Conservation (phyloP, 1,140 invertebrate genomes). For the Phenacoccus solenopsis region DNA sequence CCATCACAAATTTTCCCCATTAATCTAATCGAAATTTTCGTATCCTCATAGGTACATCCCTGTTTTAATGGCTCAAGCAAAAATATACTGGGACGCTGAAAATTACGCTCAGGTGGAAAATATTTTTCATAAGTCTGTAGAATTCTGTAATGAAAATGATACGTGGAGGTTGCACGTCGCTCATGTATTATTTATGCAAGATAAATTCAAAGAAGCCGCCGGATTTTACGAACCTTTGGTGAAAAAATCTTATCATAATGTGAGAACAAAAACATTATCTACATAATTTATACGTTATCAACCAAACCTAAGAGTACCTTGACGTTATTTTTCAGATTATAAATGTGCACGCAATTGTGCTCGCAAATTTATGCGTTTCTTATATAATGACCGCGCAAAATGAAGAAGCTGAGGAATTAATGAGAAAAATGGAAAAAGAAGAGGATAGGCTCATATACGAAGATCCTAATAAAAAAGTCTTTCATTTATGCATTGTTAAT, state of each 20-base stretch:
- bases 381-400: slow-evolving; percentile 99
- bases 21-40: no score
- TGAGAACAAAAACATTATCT: slow-evolving; percentile 32
- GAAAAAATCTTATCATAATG: slow-evolving; percentile 90
- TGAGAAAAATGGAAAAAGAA: slow-evolving; percentile 97
- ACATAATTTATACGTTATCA: not conserved
- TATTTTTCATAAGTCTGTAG: slow-evolving; percentile 89
- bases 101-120: slow-evolving; percentile 92
- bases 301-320: not conserved
- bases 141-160: slow-evolving; percentile 96
- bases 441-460: slow-evolving; percentile 86
- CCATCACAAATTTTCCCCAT: not conserved
- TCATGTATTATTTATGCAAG: slow-evolving; percentile 98
- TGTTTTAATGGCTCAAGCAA: slow-evolving; percentile 96
- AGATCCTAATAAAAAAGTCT: slow-evolving; percentile 88
- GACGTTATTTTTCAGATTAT: slow-evolving; percentile 52
- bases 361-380: slow-evolving; percentile 96
- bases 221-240: slow-evolving; percentile 98
- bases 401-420: slow-evolving; percentile 96
- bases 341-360: slow-evolving; percentile 86
- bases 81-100: slow-evolving; percentile 96
- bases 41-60: slow-evolving; percentile 54
- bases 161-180: slow-evolving; percentile 96
- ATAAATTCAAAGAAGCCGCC: slow-evolving; percentile 95
- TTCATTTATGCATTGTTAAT: slow-evolving; percentile 97